Conservation (phyloP, 2,888 invertebrate genomes). For the Physocephala rufipes region DNA sequence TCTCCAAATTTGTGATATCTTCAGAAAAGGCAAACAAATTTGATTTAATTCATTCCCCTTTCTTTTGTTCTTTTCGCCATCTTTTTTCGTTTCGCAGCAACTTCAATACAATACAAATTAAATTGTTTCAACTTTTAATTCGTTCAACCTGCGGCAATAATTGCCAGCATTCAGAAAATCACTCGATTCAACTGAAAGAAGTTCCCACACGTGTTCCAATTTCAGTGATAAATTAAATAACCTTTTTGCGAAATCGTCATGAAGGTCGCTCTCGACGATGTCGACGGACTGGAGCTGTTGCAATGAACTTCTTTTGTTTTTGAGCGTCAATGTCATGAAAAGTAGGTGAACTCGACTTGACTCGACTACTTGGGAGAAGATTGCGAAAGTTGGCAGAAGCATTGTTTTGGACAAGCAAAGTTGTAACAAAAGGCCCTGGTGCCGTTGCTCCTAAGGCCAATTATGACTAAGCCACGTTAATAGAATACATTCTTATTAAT, state of each 20-base stretch:
- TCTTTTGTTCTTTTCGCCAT: background rate
- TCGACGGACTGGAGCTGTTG: background rate
- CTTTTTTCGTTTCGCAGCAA: slow-evolving; percentile 48
- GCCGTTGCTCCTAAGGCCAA: too few relatives aligned
- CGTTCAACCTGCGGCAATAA: slow-evolving; percentile 25
- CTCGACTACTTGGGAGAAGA: background rate
- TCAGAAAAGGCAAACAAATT: background rate
- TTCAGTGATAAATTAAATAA: slow-evolving; percentile 45
- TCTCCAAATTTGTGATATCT: background rate
- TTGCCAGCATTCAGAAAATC: slow-evolving; percentile 13
- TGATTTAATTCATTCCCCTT: background rate
- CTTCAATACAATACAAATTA: slow-evolving; percentile 55
- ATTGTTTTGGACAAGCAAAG: slow-evolving; percentile 11
- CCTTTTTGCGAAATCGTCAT: slow-evolving; percentile 27
- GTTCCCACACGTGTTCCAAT: slow-evolving; percentile 62
- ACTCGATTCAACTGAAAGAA: slow-evolving; percentile 48
- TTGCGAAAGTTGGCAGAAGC: background rate
- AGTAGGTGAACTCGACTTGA: slow-evolving; percentile 40
- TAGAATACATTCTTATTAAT: slow-evolving; percentile 7
- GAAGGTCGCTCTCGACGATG: slow-evolving; percentile 25
- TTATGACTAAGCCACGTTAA: background rate
- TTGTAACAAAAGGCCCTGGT: background rate
- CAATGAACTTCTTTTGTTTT: slow-evolving; percentile 35
- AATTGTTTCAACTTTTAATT: slow-evolving; percentile 12
- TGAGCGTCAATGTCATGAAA: slow-evolving; percentile 51